These are phyloP conservation scores for Petrocephalus sullivani DNA, from an alignment of 2,797 vertebrate genomes.

Conservation along the genomic window DNA sequence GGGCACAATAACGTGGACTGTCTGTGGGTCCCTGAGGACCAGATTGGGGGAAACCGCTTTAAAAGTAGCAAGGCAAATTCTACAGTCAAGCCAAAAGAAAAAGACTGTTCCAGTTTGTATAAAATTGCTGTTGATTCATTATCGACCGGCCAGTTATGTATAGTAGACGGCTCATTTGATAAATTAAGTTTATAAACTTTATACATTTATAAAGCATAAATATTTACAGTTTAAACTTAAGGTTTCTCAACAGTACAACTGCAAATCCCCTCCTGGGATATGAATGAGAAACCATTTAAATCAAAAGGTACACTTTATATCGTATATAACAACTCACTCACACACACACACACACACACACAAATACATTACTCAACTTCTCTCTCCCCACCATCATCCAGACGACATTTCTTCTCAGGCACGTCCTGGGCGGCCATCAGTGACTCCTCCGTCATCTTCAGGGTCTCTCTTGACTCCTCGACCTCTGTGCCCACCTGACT, in stretches of 20 bases:
- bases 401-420: conserved; percentile 22
- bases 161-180: not conserved
- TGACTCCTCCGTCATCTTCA: conserved; percentile 22
- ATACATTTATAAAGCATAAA: not conserved
- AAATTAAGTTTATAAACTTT: not conserved
- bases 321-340: not conserved
- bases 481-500: not conserved
- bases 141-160: not conserved
- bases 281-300: not conserved
- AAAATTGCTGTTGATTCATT: not conserved
- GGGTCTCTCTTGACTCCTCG: conserved; percentile 11
- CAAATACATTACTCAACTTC: not conserved
- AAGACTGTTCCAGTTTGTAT: not conserved
- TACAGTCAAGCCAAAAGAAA: not conserved
- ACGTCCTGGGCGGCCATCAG: not conserved
- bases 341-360: not conserved
- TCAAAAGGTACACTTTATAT: not conserved
- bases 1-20: not conserved
- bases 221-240: not conserved
- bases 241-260: not conserved
- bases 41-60: not conserved
- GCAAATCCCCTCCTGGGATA: not conserved
- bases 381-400: not conserved
- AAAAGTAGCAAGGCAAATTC: not conserved
- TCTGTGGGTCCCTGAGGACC: not conserved